These are phyloP conservation scores for Amphipoea lucens DNA, from an alignment of 2,888 invertebrate species.

Conservation along the genomic window DNA sequence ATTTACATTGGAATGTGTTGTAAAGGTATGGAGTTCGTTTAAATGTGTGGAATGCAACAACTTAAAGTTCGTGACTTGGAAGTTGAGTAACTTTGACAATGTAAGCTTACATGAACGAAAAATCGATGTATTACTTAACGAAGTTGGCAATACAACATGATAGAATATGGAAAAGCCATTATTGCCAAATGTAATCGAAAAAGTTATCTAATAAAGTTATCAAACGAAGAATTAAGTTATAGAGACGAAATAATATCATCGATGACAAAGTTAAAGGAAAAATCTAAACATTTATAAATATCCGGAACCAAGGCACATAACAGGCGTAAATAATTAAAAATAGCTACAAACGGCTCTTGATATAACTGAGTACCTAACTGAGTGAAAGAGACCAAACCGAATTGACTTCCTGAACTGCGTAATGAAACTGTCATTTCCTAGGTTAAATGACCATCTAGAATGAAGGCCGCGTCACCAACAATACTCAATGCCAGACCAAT, in stretches of 20 bases:
- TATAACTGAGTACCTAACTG: conserved; percentile 55
- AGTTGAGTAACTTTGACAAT: conserved; percentile 42
- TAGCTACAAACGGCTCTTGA: conserved; percentile 46
- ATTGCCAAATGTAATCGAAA: not conserved
- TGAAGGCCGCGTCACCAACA: conserved; percentile 56
- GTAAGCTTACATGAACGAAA: conserved; percentile 3
- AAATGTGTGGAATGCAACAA: conserved; percentile 60
- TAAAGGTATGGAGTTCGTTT: conserved; percentile 21
- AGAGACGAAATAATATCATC: not conserved
- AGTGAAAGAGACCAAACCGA: conserved; percentile 68
- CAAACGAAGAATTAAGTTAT: not conserved
- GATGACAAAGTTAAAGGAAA: conserved; percentile 7
- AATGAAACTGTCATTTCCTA: conserved; percentile 70
- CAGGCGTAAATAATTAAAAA: conserved; percentile 45
- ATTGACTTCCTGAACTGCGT: conserved; percentile 69
- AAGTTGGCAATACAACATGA: not conserved
- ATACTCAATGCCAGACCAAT: conserved; percentile 22
- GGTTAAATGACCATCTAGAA: conserved; percentile 44
- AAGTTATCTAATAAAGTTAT: not conserved
- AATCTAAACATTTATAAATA: conserved; percentile 5
- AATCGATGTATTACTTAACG: not conserved
- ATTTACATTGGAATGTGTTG: conserved; percentile 47
- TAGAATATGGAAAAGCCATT: not conserved
- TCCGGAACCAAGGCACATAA: conserved; percentile 36
- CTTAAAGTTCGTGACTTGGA: conserved; percentile 61